phyloP scores from a whole-genome alignment of 2,113 vertebrate species.

The Sceloporus tristichus region DNA sequence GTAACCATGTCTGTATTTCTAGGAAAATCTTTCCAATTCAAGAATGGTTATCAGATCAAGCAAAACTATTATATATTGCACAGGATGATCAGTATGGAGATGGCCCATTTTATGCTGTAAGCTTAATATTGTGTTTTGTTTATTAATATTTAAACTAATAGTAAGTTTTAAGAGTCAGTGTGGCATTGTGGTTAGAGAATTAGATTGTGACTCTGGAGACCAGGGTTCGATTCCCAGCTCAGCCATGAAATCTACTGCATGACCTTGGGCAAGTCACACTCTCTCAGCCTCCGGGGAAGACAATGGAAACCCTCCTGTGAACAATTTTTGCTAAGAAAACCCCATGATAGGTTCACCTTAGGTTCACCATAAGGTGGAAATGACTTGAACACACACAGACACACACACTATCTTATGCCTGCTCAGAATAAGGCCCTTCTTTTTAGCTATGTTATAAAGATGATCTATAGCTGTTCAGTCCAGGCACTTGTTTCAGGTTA shows the following conservation, averaged over 20 bases:
- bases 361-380: too few relatives aligned
- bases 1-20: background rate
- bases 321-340: too few relatives aligned
- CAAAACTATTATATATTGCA: background rate
- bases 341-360: too few relatives aligned
- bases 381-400: too few relatives aligned
- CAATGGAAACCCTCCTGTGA: too few relatives aligned
- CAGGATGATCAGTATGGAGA: background rate
- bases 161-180: background rate
- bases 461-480: background rate
- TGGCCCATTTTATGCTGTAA: background rate
- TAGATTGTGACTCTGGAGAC: too few relatives aligned
- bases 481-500: background rate
- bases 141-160: background rate
- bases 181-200: too few relatives aligned
- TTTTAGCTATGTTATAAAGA: background rate
- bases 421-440: background rate
- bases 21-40: background rate
- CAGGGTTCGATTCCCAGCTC: too few relatives aligned
- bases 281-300: too few relatives aligned
- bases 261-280: too few relatives aligned
- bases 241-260: too few relatives aligned
- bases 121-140: background rate
- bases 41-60: background rate
- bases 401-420: background rate